Evolutionary conservation across 2,888 invertebrate genomes (phyloP).

Genomic region (Helobdella robusta): DNA sequence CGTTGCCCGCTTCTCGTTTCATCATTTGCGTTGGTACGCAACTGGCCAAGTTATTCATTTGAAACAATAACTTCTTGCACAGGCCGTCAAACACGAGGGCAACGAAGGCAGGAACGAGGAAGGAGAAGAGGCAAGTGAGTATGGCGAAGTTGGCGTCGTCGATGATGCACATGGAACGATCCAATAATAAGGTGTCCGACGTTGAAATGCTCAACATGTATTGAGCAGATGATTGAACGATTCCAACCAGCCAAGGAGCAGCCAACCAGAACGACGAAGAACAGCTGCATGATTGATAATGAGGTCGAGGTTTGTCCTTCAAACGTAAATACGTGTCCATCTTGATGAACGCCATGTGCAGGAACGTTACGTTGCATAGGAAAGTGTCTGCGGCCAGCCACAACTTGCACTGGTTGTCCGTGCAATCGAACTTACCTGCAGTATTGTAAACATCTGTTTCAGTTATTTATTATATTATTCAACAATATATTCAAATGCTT

Average conservation of each 20-base stretch:
- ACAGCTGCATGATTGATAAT: not conserved
- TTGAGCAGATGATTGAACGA: not conserved
- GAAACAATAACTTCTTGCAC: too few species aligned
- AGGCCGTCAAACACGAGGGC: conserved; percentile 1
- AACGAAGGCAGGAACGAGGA: not conserved
- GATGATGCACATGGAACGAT: not conserved
- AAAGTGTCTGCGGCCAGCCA: conserved; percentile 3
- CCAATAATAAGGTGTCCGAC: not conserved
- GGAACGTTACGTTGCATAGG: conserved; percentile 1
- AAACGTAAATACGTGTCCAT: conserved; percentile 6
- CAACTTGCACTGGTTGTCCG: conserved; percentile 9
- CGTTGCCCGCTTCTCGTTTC: too few species aligned
- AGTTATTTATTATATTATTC: too few species aligned
- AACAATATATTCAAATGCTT: too few species aligned
- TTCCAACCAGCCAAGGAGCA: not conserved
- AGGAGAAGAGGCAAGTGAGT: conserved; percentile 4
- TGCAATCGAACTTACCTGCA: conserved; percentile 1
- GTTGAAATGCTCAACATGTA: not conserved
- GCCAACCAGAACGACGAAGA: not conserved
- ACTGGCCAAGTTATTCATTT: too few species aligned
- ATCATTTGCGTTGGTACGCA: too few species aligned
- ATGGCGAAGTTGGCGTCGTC: conserved; percentile 8
- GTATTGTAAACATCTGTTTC: too few species aligned
- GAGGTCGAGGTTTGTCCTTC: not conserved
- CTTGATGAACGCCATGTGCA: conserved; percentile 12